Evolutionary conservation across 2,888 invertebrate species (phyloP).

Genomic region (Ceraclea dissimilis): DNA sequence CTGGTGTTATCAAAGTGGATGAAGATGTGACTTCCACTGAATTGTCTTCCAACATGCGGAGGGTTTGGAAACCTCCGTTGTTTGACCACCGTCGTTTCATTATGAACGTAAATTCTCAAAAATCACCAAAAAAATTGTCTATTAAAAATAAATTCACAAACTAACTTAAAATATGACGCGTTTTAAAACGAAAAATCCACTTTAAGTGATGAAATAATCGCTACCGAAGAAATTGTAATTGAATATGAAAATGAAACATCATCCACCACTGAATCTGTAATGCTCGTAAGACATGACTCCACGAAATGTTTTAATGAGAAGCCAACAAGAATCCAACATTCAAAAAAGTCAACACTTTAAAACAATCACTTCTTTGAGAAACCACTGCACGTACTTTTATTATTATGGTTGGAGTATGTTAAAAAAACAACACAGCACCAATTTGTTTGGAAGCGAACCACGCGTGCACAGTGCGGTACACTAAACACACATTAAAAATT

Average conservation of each 20-base stretch:
- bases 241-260: not conserved
- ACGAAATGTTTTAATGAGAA: not conserved
- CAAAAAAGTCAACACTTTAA: too few relatives aligned
- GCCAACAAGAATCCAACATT: too few relatives aligned
- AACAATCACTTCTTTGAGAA: too few relatives aligned
- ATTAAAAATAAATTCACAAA: slow-evolving; percentile 2
- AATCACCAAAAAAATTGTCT: slow-evolving; percentile 8
- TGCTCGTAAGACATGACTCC: slow-evolving; percentile 31
- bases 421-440: too few relatives aligned
- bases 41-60: slow-evolving; percentile 62
- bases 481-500: too few relatives aligned
- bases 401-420: too few relatives aligned
- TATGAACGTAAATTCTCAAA: slow-evolving; percentile 28
- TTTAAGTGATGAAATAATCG: too few relatives aligned
- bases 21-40: slow-evolving; percentile 72
- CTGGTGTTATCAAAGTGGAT: slow-evolving; percentile 62
- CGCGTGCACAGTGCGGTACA: too few relatives aligned
- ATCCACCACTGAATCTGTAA: slow-evolving; percentile 29
- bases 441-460: too few relatives aligned
- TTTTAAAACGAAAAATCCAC: not conserved
- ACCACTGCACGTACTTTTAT: too few relatives aligned
- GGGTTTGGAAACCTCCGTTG: slow-evolving; percentile 60
- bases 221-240: too few relatives aligned
- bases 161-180: not conserved
- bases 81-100: slow-evolving; percentile 76